These are phyloP conservation scores for Sus cebifrons DNA, from an alignment of 2,797 vertebrate species.

Conservation along the genomic window DNA sequence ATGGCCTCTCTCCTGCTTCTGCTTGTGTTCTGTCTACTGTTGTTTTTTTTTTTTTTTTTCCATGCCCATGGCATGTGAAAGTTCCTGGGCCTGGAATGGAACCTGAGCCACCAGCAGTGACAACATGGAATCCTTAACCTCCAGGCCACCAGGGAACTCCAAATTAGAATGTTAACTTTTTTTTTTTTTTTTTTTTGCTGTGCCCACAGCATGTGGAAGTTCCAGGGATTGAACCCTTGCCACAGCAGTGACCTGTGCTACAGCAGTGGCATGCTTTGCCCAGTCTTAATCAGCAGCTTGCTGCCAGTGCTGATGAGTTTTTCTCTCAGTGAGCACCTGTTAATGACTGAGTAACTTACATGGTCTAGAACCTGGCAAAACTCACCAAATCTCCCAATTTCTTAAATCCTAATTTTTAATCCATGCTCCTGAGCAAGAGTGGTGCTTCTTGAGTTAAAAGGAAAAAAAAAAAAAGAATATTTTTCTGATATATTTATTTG, in stretches of 20 bases:
- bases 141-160: too few relatives aligned
- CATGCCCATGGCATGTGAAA: too few relatives aligned
- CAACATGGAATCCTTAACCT: too few relatives aligned
- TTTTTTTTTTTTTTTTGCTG: too few relatives aligned
- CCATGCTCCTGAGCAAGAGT: conserved; percentile 2
- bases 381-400: conserved; percentile 15
- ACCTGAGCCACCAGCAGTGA: too few relatives aligned
- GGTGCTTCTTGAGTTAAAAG: conserved; percentile 18
- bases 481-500: conserved; percentile 48
- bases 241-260: too few relatives aligned
- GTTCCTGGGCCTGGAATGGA: too few relatives aligned
- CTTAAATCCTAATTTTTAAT: conserved; percentile 68
- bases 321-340: conserved; percentile 78
- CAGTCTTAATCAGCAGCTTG: conserved; percentile 77
- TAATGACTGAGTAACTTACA: conserved; percentile 80
- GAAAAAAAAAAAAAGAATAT: background rate
- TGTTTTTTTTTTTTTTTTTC: too few relatives aligned
- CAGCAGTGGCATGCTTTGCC: background rate
- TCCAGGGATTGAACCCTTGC: too few relatives aligned
- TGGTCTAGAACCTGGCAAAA: conserved; percentile 60
- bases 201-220: too few relatives aligned
- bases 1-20: conserved; percentile 74
- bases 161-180: too few relatives aligned
- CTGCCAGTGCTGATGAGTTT: conserved; percentile 79
- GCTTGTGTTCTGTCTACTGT: conserved; percentile 63